A percentile compares a stretch with the other conserved stretches of the same genome.
These are phyloP conservation scores for Geopemphigus sp. DNA, from an alignment of 1,140 invertebrate species.

Conservation along the genomic window DNA sequence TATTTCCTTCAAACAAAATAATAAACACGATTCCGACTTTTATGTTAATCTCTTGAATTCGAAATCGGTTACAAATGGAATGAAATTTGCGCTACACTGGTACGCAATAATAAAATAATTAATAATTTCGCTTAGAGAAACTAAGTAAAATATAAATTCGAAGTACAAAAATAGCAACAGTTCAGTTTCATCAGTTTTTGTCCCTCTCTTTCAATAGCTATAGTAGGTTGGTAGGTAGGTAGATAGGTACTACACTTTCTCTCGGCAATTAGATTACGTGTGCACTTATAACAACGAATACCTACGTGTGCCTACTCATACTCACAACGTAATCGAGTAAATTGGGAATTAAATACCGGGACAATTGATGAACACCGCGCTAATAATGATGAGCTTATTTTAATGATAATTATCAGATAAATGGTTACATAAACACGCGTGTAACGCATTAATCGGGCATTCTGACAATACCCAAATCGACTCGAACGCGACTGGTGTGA, in stretches of 20 bases:
- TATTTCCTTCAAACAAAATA: background rate
- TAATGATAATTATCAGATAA: conserved; percentile 12
- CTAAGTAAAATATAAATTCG: conserved; percentile 6
- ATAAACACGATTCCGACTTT: background rate
- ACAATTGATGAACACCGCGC: background rate
- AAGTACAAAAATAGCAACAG: conserved; percentile 32
- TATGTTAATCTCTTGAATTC: background rate
- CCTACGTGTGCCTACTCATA: background rate
- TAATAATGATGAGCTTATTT: no score
- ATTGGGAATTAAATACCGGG: background rate
- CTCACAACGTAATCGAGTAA: conserved; percentile 15
- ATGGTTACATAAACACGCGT: background rate
- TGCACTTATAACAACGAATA: background rate
- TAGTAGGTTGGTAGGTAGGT: no score
- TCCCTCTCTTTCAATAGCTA: background rate
- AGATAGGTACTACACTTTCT: conserved; percentile 48
- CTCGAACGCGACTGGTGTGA: conserved; percentile 35
- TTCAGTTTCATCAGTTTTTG: background rate
- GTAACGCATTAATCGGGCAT: conserved; percentile 7
- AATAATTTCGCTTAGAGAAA: conserved; percentile 36
- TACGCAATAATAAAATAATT: conserved; percentile 35
- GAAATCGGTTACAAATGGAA: conserved; percentile 22
- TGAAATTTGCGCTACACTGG: background rate
- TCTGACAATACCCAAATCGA: conserved; percentile 46
- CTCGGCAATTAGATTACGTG: conserved; percentile 44